These are phyloP conservation scores for Coccyzus lansbergi DNA, from an alignment of 2,797 vertebrate genomes.

Conservation along the genomic window DNA sequence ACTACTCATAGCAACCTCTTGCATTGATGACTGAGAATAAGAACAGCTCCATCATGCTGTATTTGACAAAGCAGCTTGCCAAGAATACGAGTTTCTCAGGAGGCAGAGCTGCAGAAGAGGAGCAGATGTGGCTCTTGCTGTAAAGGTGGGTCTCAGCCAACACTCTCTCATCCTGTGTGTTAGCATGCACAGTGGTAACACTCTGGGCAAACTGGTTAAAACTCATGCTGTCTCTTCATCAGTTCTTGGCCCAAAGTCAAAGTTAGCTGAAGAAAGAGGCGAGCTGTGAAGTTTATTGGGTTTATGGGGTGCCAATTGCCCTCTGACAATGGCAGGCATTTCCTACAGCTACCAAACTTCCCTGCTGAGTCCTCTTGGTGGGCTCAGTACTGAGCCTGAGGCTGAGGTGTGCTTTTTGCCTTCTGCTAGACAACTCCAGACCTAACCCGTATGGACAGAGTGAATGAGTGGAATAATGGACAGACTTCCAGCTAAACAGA, in stretches of 20 bases:
- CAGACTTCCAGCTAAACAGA: not conserved
- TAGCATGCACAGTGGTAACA: rapidly evolving
- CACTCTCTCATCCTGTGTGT: not conserved
- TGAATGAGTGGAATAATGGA: not conserved
- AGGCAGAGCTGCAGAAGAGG: not conserved
- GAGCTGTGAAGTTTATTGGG: not conserved
- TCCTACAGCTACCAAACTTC: conserved; percentile 1
- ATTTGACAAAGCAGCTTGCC: conserved; percentile 50
- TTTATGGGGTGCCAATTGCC: not conserved
- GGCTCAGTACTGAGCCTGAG: not conserved
- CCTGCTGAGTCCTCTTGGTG: not conserved
- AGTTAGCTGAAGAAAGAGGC: not conserved
- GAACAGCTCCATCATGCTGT: not conserved
- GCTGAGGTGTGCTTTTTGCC: not conserved
- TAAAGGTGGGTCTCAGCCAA: not conserved
- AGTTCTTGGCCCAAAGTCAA: not conserved
- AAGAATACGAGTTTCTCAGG: conserved; percentile 31
- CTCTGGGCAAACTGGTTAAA: not conserved
- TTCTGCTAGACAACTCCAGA: not conserved
- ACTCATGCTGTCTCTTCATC: not conserved
- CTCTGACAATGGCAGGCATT: not conserved
- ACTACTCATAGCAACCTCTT: conserved; percentile 42
- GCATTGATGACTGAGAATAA: conserved; percentile 54
- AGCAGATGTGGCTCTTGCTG: not conserved
- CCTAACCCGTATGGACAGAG: not conserved